Evolutionary conservation across 2,888 invertebrate genomes (phyloP), one percentile per base, ranked within the genome.

Genomic region (Bhutanitis thaidina): DNA sequence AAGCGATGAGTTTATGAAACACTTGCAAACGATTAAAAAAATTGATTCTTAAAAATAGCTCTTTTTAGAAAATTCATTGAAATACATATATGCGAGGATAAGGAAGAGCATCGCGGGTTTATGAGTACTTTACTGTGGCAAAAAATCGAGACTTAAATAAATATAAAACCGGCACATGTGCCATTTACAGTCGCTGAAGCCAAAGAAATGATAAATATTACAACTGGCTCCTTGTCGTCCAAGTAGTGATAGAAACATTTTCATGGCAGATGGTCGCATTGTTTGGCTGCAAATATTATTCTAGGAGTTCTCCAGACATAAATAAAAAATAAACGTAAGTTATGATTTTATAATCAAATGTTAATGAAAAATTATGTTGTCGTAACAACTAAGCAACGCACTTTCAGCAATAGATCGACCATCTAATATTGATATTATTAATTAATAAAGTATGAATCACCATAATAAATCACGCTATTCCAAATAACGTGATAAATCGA

Each of bases 191-290:
- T 79, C 74, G 73, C 72, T 66, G 71, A 70, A 74, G 81, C 80
- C 77, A 79, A 73, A 75, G 70, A 65, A 68, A 81, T 84, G 80
- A 84, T 84, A 80, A 80, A 85, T 84, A 83, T 83, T 80, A 74
- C 80, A 84, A 74, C 71, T 75, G 62, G 76, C 72, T 67, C 62
- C 69, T 61, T n/a, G n/a, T n/a, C n/a, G n/a, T n/a, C n/a, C n/a
- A n/a, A n/a, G n/a, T n/a, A n/a, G n/a, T n/a, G n/a, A n/a, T n/a
- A n/a, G n/a, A n/a, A n/a, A n/a, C n/a, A n/a, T n/a, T n/a, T n/a
- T n/a, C n/a, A n/a, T n/a, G n/a, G n/a, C n/a, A n/a, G n/a, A n/a
- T n/a, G n/a, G n/a, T n/a, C n/a, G n/a, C n/a, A n/a, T n/a, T n/a
- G n/a, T n/a, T n/a, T n/a, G n/a, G n/a, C n/a, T n/a, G n/a, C n/a